These are phyloP conservation scores for Erinaceus europaeus DNA, from an alignment of 2,113 vertebrate genomes.

Conservation along the genomic window DNA sequence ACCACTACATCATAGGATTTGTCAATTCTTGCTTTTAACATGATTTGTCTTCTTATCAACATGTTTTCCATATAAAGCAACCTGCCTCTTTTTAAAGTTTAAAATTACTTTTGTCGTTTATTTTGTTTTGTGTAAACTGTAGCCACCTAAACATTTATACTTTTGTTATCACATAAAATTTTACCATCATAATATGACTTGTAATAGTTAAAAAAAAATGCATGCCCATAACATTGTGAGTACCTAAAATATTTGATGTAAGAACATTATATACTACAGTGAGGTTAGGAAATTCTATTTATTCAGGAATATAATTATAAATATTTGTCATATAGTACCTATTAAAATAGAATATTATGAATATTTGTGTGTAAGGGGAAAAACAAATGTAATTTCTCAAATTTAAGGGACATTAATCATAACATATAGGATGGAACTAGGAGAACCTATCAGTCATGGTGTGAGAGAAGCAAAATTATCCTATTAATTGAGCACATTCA, in stretches of 20 bases:
- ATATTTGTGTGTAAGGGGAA: not conserved
- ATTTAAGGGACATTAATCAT: not conserved
- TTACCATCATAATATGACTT: not conserved
- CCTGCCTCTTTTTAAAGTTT: not conserved
- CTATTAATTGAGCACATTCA: not conserved
- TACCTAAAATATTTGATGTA: not conserved
- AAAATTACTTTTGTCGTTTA: not conserved
- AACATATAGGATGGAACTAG: not conserved
- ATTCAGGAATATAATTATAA: not conserved
- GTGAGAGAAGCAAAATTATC: not conserved
- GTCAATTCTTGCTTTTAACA: not conserved
- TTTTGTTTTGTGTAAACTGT: not conserved
- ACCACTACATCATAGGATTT: not conserved
- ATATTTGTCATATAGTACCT: not conserved
- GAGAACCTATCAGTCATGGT: not conserved
- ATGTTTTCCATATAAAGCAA: not conserved
- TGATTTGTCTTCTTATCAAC: not conserved
- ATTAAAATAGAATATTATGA: not conserved
- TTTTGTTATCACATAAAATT: not conserved
- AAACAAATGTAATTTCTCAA: not conserved
- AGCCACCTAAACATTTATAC: not conserved
- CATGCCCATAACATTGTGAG: not conserved
- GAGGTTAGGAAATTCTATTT: not conserved
- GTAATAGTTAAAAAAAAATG: not conserved
- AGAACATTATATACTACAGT: not conserved